Evolutionary conservation across 2,888 invertebrate genomes (phyloP).

Genomic region (Heterodera filipjevi): DNA sequence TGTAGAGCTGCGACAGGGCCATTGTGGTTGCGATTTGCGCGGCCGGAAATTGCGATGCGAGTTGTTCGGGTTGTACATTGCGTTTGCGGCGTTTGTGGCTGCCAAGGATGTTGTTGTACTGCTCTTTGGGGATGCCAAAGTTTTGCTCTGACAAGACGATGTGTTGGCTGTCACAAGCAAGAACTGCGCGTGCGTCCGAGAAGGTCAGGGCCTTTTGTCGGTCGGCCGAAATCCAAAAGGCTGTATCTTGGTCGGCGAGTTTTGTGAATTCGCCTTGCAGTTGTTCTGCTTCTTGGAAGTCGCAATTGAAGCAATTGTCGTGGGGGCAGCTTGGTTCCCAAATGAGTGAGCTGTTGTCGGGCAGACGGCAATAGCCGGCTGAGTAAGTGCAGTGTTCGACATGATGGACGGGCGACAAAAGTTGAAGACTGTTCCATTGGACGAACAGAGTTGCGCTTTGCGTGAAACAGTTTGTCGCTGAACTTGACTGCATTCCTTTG

Average conservation of each 20-base stretch:
- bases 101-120: neutral
- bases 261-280: conserved; percentile 2
- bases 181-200: neutral
- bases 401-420: neutral
- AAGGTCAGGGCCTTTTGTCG: conserved; percentile 9
- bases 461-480: neutral
- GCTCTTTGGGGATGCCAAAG: neutral
- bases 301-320: conserved; percentile 4
- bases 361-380: neutral
- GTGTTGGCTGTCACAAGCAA: neutral
- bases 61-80: neutral
- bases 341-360: neutral
- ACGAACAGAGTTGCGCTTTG: neutral
- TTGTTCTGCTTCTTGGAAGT: neutral
- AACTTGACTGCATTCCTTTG: neutral
- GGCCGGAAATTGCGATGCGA: neutral
- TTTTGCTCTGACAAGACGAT: neutral
- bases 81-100: neutral
- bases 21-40: neutral
- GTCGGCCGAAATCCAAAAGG: neutral
- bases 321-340: neutral
- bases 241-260: neutral
- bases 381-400: neutral
- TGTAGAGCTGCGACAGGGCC: neutral
- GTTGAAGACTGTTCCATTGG: neutral